A percentile compares a stretch with the other conserved stretches of the same genome.
Evolutionary conservation across 2,888 invertebrate species (phyloP).

Genomic region (Ethmia dodecea): DNA sequence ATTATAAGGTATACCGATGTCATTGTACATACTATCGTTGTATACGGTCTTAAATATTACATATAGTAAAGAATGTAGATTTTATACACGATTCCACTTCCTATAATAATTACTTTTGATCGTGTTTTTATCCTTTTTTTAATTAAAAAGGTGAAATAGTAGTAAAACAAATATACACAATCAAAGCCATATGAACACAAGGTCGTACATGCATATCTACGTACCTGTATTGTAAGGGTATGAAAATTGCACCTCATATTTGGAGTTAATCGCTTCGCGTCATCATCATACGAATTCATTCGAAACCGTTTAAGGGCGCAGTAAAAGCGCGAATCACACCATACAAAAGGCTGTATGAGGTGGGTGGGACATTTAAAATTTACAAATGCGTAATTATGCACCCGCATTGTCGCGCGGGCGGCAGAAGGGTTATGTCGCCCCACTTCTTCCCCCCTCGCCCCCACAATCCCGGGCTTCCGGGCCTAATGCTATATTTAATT

Average conservation of each 20-base stretch:
- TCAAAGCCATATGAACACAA: background rate
- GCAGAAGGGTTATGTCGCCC: constrained; percentile 56
- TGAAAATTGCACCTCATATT: constrained; percentile 50
- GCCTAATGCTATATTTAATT: constrained; percentile 78
- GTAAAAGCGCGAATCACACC: constrained; percentile 71
- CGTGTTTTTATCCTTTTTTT: too few species aligned
- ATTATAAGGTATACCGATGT: too few species aligned
- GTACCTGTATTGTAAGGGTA: constrained; percentile 23
- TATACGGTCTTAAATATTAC: too few species aligned
- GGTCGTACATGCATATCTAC: too few species aligned
- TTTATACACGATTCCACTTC: too few species aligned
- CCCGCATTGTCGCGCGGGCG: constrained; percentile 71
- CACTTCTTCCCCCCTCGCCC: constrained; percentile 38
- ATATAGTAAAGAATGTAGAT: too few species aligned
- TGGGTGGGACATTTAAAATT: constrained; percentile 75
- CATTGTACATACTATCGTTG: too few species aligned
- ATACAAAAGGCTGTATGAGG: constrained; percentile 72
- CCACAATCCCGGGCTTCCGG: constrained; percentile 66
- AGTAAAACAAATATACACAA: background rate
- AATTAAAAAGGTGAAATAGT: too few species aligned
- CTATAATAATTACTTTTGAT: too few species aligned
- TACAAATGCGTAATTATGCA: constrained; percentile 78
- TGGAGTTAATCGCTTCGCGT: constrained; percentile 55
- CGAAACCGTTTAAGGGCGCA: constrained; percentile 53
- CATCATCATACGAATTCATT: constrained; percentile 63